Percentiles rank a stretch among this genome's conserved stretches.
These are phyloP conservation scores for Nothoprocta perdicaria DNA, from an alignment of 2,113 vertebrate genomes.

Conservation along the genomic window DNA sequence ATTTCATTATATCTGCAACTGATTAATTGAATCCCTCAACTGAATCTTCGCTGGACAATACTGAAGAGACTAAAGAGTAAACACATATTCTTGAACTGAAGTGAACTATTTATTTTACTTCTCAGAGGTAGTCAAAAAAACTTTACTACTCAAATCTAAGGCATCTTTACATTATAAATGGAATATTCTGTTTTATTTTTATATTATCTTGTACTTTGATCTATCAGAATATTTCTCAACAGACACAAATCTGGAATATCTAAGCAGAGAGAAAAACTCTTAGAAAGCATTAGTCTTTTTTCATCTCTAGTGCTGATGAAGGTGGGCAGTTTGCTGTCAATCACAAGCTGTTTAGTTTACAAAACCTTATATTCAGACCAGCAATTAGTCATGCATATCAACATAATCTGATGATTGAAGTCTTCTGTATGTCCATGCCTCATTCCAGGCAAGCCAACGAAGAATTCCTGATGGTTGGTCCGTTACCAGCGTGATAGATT, in stretches of 20 bases:
- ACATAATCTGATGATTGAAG: not conserved
- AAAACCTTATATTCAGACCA: not conserved
- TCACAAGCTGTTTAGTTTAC: constrained; percentile 7
- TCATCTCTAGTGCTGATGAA: not conserved
- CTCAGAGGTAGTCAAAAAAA: not conserved
- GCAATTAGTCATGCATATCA: not conserved
- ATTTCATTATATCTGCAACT: not conserved
- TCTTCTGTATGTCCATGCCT: not conserved
- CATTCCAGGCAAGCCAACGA: not conserved
- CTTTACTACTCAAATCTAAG: not conserved
- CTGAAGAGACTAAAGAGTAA: not conserved
- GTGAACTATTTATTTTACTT: not conserved
- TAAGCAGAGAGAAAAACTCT: not conserved
- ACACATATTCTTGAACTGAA: not conserved
- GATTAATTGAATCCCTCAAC: not conserved
- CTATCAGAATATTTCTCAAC: not conserved
- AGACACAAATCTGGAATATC: not conserved
- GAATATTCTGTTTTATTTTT: not conserved
- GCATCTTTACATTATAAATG: constrained; percentile 5
- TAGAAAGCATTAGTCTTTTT: not conserved
- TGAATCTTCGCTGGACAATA: not conserved
- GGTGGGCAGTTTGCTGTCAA: not conserved
- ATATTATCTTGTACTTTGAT: not conserved
- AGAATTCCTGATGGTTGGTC: not conserved
- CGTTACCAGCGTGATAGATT: not conserved